Base-by-base conservation (phyloP, 1,140 invertebrate species). In the Drosophila nikananu region DNA sequence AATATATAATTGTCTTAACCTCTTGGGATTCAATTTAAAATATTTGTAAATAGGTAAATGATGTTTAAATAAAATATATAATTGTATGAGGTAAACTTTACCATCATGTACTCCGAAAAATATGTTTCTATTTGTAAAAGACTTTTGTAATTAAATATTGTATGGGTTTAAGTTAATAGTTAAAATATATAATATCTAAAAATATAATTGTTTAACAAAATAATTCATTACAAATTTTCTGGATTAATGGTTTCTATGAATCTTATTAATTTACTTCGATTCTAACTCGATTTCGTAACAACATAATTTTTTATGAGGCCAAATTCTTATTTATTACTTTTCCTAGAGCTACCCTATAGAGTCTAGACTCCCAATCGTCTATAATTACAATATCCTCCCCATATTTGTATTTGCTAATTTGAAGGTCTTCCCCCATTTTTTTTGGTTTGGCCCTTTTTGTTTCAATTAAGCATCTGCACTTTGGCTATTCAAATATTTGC, bases 401-500 rank as follows among this genome's bases (percentile, higher is more conserved):
- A 42, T 32, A 13, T 59, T 58, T 46, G 8, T 19, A 27, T 23
- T 35, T 86, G 57, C 65, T 66, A 78, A 71, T 60, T 67, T 19
- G 2, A 62, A 21, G 42, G 30, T 17, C 39, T 39, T 30, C 6
- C 44, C 72, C 27, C 10, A 3, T 39, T 32, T 15, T 27, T 39
- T 32, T 15, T 27, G 4, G 27, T 13, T 19, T 58, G 12, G n/a
- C 27, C 37, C 19, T 54, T 81, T 66, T 65, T 54, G 3, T 37
- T 44, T 65, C 77, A 87, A 89, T 86, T 87, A 87, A 81, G 63
- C 65, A 61, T 55, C 39, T 68, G 80, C 52, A 68, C 75, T 70
- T 61, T 41, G 15, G 41, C 76, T 72, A 52, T 68, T 71, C 39
- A 68, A 83, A 81, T 81, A 84, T 90, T 89, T 90, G 86, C 71